Evolutionary conservation across 2,888 invertebrate genomes (phyloP).

Genomic region (Danaus chrysippus): DNA sequence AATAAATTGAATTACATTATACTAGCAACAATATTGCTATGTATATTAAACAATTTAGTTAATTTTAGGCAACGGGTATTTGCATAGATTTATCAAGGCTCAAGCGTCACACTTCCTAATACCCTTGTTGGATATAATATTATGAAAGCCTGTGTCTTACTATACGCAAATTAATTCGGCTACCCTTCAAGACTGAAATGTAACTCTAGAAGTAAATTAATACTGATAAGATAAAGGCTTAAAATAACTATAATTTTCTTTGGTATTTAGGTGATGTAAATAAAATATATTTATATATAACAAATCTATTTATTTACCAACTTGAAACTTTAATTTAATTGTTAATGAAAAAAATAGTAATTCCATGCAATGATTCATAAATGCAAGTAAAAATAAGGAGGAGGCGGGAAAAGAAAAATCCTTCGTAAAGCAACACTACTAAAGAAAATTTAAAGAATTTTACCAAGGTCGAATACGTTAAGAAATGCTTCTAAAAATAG

Average conservation of each 20-base stretch:
- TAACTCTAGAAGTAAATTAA: too few species aligned
- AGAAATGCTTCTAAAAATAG: not conserved
- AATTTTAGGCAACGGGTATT: slow-evolving; percentile 3
- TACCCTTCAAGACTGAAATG: too few species aligned
- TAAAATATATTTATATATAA: too few species aligned
- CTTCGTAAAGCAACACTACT: not conserved
- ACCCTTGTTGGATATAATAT: not conserved
- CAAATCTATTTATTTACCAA: too few species aligned
- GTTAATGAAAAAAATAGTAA: too few species aligned
- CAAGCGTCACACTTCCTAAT: slow-evolving; percentile 2
- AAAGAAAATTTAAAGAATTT: not conserved
- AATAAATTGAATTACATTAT: not conserved
- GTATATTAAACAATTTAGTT: slow-evolving; percentile 2
- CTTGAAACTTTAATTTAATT: too few species aligned
- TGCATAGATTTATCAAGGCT: slow-evolving; percentile 1
- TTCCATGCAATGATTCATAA: too few species aligned
- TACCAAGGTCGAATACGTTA: not conserved
- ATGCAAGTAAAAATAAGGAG: too few species aligned
- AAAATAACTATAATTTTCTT: too few species aligned
- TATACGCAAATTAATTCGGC: not conserved
- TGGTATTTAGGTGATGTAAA: too few species aligned
- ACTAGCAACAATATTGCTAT: not conserved
- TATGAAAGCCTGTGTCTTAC: not conserved
- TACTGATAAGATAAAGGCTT: too few species aligned
- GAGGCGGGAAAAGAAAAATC: not conserved